Evolutionary conservation across 2,888 invertebrate genomes (phyloP), one percentile per base, ranked within the genome.

Genomic region (Xestia xanthographa): DNA sequence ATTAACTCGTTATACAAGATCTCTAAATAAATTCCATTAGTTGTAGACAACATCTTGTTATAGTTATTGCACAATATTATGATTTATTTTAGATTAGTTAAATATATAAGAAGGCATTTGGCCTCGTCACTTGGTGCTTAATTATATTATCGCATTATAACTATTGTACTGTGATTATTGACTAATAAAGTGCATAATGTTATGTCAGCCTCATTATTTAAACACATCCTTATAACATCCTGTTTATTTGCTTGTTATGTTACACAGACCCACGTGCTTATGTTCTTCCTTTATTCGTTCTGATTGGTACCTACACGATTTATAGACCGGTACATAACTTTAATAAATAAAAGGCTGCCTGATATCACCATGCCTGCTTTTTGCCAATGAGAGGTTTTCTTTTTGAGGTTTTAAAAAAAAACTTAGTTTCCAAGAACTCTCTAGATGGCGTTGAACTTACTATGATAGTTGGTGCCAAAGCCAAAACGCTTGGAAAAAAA

Each of bases 251-350:
- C 53, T 82, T 86, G 14, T 86, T 84, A 66, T 58, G 84, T 88
- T 90, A 90, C 92, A 90, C 92, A 89, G 91, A 91, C 71, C 89
- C 92, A 90, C 88, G 90, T 90, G 90, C 88, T 86, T 88, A 60
- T 72, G 71, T 80, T 63, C 9, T 66, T 70, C 66, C 62, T 79
- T 74, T 60, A 17, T 58, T 75, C 5, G 14, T 79, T 48, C n/a
- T 63, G 20, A 60, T 79, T 53, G 41, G 68, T 69, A n/a, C n/a
- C n/a, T n/a, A n/a, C 26, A 50, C 34, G 22, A 79, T 56, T 34
- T 48, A 53, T 38, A 80, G 4, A 34, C 5, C 4, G 34, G 34
- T 34, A 34, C 5, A 29, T 45, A 38, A 20, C 45, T 45, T 5
- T 34, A 34, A 38, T 63, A 20, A 5, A 1, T n/a, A 58, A 17